Percentiles rank a stretch among this genome's conserved stretches.
Conservation (phyloP, 2,888 invertebrate species). For the Agapostemon virescens region DNA sequence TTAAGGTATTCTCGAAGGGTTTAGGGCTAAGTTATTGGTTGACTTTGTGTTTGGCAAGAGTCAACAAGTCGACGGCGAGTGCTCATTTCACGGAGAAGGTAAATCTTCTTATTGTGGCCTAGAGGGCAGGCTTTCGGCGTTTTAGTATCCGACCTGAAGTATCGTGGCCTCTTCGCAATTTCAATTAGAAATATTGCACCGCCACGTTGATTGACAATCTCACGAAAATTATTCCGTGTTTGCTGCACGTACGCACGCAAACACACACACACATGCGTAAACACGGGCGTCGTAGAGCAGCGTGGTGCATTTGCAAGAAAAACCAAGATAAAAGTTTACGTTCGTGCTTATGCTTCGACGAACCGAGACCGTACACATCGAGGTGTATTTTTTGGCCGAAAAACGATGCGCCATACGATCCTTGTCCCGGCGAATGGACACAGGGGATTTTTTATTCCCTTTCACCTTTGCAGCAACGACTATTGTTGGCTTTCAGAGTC, state of each 20-base stretch:
- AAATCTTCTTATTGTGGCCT: slow-evolving; percentile 7
- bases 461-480: not conserved
- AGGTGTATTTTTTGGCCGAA: not conserved
- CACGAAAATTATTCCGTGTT: not conserved
- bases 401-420: not conserved
- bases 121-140: not conserved
- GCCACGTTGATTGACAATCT: not conserved
- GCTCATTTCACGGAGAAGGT: slow-evolving; percentile 10
- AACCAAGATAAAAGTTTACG: slow-evolving; percentile 1
- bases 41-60: slow-evolving; percentile 21
- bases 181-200: not conserved
- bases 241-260: too few relatives aligned
- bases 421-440: not conserved
- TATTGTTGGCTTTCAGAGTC: slow-evolving; percentile 37
- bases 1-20: slow-evolving; percentile 10
- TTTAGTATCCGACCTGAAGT: not conserved
- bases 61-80: slow-evolving; percentile 12
- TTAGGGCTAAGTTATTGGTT: slow-evolving; percentile 19
- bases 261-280: not conserved
- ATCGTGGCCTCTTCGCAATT: not conserved
- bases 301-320: not conserved
- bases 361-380: not conserved
- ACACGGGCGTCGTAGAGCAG: too few relatives aligned
- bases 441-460: slow-evolving; percentile 9
- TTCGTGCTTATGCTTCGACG: not conserved